A percentile compares a stretch with the other conserved stretches of the same genome.
These are phyloP conservation scores for Linepithema humile DNA, from an alignment of 1,140 invertebrate species.

Conservation along the genomic window DNA sequence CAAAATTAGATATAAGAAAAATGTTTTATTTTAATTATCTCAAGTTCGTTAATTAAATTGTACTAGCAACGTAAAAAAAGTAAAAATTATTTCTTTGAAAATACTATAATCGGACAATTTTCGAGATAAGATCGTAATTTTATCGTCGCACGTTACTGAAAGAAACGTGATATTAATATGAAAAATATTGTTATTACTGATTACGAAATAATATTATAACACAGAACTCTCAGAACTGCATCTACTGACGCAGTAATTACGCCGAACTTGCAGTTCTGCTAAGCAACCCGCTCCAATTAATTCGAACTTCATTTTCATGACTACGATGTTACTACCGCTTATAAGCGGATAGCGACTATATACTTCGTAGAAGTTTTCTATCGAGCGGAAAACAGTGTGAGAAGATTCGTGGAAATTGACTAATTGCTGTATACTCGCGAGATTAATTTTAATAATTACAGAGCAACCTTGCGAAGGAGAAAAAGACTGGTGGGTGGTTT, in stretches of 20 bases:
- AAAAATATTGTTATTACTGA: slow-evolving; percentile 12
- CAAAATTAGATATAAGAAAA: not conserved
- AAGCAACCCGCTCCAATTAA: slow-evolving; percentile 51
- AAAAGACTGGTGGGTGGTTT: not conserved
- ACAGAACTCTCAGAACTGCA: not conserved
- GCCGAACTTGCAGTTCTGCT: slow-evolving; percentile 41
- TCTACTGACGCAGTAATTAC: slow-evolving; percentile 46
- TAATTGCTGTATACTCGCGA: not conserved
- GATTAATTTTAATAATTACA: slow-evolving; percentile 44
- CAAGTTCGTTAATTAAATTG: not conserved
- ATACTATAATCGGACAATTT: not conserved
- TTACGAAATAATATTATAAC: slow-evolving; percentile 7
- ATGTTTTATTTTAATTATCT: not conserved
- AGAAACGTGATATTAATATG: not conserved
- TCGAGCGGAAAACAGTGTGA: slow-evolving; percentile 13
- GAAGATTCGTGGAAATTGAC: slow-evolving; percentile 43
- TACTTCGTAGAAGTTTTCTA: slow-evolving; percentile 40
- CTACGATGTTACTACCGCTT: slow-evolving; percentile 33
- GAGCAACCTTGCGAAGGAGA: not conserved
- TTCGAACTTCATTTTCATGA: slow-evolving; percentile 38
- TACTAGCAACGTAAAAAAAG: not conserved
- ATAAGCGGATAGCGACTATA: not conserved
- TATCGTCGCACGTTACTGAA: not conserved
- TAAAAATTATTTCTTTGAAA: not conserved
- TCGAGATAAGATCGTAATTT: not conserved